Conservation (phyloP, 2,888 invertebrate species). For the Stenotaenia linearis region DNA sequence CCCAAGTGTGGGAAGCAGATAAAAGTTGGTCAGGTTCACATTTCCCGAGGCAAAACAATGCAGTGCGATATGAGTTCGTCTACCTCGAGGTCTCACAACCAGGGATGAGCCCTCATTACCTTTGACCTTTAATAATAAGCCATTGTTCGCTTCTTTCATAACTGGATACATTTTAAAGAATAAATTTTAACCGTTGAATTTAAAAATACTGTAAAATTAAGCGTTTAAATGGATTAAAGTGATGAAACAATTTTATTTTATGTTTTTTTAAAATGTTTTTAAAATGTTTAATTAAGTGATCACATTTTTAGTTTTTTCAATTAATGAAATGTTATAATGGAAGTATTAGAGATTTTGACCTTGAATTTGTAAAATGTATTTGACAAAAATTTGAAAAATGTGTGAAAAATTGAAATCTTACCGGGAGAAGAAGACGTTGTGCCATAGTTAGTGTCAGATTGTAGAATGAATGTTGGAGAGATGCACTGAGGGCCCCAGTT, state of each 20-base stretch:
- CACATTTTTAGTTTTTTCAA: neutral
- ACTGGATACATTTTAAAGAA: too few relatives aligned
- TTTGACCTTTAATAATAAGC: neutral
- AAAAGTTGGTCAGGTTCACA: slow-evolving; percentile 11
- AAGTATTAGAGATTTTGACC: too few relatives aligned
- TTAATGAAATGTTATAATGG: neutral
- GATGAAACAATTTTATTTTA: too few relatives aligned
- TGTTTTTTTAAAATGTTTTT: too few relatives aligned
- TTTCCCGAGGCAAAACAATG: neutral
- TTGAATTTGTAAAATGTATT: neutral
- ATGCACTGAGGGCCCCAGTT: neutral
- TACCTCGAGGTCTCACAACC: neutral
- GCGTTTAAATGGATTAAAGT: too few relatives aligned
- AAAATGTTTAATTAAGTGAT: too few relatives aligned
- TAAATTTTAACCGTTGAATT: too few relatives aligned
- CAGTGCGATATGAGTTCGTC: neutral
- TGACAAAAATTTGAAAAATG: neutral
- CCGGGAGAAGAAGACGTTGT: neutral
- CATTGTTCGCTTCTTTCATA: neutral
- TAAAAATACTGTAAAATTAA: too few relatives aligned
- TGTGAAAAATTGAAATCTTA: neutral
- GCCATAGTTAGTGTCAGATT: neutral
- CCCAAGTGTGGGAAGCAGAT: neutral
- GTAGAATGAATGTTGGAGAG: neutral
- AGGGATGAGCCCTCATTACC: slow-evolving; percentile 9